Evolutionary conservation across 2,113 vertebrate genomes (phyloP).

Genomic region (Sebastes schlegelii): DNA sequence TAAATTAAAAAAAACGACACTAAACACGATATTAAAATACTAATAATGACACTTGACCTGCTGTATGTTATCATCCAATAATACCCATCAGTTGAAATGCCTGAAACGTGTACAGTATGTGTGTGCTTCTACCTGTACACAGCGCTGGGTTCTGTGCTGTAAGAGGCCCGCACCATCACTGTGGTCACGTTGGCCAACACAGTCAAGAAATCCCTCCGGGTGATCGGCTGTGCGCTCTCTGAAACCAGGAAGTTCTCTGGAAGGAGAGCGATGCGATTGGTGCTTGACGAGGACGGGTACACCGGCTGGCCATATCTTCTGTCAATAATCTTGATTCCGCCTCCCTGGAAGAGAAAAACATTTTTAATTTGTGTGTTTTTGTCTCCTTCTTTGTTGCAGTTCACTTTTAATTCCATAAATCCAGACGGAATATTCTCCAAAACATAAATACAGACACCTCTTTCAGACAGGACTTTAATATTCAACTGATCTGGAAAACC

Average conservation of each 20-base stretch:
- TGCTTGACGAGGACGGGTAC: conserved; percentile 69
- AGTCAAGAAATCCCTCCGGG: conserved; percentile 72
- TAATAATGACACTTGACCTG: not conserved
- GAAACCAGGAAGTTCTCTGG: conserved; percentile 73
- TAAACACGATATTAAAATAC: not conserved
- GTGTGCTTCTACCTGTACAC: conserved; percentile 68
- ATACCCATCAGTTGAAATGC: not conserved
- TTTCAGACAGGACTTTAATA: conserved; percentile 7
- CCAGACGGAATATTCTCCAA: not conserved
- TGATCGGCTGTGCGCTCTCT: conserved; percentile 50
- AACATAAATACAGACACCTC: conserved; percentile 16
- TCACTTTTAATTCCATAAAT: conserved; percentile 7
- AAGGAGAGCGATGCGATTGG: conserved; percentile 64
- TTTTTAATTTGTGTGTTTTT: too few relatives aligned
- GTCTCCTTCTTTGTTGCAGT: not conserved
- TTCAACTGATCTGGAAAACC: not conserved
- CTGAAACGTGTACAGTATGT: not conserved
- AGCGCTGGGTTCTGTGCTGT: conserved; percentile 76
- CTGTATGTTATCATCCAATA: not conserved
- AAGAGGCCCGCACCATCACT: conserved; percentile 76
- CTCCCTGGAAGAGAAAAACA: conserved; percentile 57
- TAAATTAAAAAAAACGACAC: too few relatives aligned
- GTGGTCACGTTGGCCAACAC: conserved; percentile 68
- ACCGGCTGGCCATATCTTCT: conserved; percentile 67
- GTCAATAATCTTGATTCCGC: conserved; percentile 70